Evolutionary conservation across 2,797 vertebrate species (phyloP).

Genomic region (Florisuga fusca): DNA sequence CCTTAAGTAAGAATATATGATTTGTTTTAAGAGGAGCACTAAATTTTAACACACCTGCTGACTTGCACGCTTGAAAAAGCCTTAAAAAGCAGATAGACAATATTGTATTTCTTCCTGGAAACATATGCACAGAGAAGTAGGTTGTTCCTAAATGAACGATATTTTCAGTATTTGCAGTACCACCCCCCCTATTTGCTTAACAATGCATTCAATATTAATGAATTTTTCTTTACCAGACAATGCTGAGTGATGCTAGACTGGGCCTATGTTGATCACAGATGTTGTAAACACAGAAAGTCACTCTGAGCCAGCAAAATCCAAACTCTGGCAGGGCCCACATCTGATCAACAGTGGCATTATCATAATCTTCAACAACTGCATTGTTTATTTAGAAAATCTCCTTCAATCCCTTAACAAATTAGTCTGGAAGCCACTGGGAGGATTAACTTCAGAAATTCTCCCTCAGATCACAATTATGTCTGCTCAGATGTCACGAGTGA

Average conservation of each 20-base stretch:
- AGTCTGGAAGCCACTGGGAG: slow-evolving; percentile 44
- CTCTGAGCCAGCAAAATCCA: slow-evolving; percentile 10
- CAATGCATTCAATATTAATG: neutral
- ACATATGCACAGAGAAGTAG: neutral
- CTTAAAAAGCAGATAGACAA: neutral
- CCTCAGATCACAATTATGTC: neutral
- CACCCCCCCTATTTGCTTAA: neutral
- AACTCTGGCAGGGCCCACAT: neutral
- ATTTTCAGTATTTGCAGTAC: neutral
- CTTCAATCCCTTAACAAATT: slow-evolving; percentile 70
- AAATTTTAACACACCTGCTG: fast-evolving
- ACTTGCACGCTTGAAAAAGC: neutral
- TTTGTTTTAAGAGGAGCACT: neutral
- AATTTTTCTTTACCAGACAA: neutral
- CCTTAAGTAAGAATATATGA: neutral
- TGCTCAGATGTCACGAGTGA: slow-evolving; percentile 18
- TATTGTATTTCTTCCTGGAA: neutral
- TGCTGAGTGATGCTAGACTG: neutral
- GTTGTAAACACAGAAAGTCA: neutral
- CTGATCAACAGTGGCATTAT: slow-evolving; percentile 51
- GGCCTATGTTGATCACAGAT: neutral
- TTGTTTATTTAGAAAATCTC: slow-evolving; percentile 70
- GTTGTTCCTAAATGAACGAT: neutral
- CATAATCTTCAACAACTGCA: slow-evolving; percentile 62
- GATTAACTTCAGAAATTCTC: slow-evolving; percentile 64